These are phyloP conservation scores for Pitangus sulphuratus DNA, from an alignment of 2,797 vertebrate genomes.

Conservation along the genomic window DNA sequence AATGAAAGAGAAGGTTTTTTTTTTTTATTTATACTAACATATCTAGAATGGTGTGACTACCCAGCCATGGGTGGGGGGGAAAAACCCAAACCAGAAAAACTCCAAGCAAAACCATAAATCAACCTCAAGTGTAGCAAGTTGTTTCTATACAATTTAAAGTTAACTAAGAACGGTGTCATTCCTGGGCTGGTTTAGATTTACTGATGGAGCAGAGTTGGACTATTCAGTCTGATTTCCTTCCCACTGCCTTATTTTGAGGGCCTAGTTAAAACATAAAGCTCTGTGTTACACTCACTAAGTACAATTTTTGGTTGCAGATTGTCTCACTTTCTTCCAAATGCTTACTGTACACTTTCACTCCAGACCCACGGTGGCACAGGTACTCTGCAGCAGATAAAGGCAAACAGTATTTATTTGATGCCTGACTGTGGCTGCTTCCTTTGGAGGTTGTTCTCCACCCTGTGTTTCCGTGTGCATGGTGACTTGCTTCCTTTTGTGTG, in stretches of 20 bases:
- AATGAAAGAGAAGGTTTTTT: not conserved
- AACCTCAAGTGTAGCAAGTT: not conserved
- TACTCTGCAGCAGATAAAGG: not conserved
- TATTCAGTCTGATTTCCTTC: not conserved
- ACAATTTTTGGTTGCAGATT: not conserved
- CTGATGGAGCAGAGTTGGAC: not conserved
- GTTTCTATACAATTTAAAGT: not conserved
- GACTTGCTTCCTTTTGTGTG: not conserved
- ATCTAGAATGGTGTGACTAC: not conserved
- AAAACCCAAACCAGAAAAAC: not conserved
- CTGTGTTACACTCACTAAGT: not conserved
- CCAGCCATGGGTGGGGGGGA: not conserved
- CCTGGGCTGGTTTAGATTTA: not conserved
- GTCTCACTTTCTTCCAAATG: not conserved
- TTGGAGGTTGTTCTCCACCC: not conserved
- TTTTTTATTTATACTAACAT: not conserved
- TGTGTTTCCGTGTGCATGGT: fast-evolving
- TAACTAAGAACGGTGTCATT: not conserved
- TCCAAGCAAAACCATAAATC: not conserved
- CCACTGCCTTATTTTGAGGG: not conserved
- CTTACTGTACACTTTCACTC: fast-evolving
- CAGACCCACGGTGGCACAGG: not conserved
- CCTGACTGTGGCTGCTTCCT: not conserved
- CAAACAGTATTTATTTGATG: not conserved
- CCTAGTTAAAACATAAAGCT: not conserved